Conservation (phyloP, 2,797 vertebrate genomes). For the Salarias fasciatus region DNA sequence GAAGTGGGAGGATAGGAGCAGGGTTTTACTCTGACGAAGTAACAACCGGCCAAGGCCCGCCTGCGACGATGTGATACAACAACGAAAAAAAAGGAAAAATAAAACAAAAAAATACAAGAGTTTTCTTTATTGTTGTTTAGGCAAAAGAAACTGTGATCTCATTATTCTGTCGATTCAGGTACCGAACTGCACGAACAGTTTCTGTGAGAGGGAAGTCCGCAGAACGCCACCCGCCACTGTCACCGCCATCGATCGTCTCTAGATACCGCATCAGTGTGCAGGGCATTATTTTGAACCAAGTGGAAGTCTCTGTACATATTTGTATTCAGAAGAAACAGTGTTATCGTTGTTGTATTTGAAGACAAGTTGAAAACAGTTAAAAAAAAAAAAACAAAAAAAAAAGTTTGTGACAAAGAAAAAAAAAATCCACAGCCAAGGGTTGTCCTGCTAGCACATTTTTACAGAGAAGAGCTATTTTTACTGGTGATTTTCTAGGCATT, state of each 20-base stretch:
- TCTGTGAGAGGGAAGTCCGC: slow-evolving; percentile 68
- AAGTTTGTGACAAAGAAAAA: slow-evolving; percentile 75
- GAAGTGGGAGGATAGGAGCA: slow-evolving; percentile 7
- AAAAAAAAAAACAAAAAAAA: slow-evolving; percentile 31
- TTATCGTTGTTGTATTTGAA: slow-evolving; percentile 84
- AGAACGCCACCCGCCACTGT: slow-evolving; percentile 33
- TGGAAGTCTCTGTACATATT: slow-evolving; percentile 85
- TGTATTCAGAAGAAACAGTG: slow-evolving; percentile 83
- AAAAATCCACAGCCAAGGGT: slow-evolving; percentile 79
- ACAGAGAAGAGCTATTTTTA: slow-evolving; percentile 89
- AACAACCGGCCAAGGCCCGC: no score
- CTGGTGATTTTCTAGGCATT: slow-evolving; percentile 85
- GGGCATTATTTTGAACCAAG: slow-evolving; percentile 84
- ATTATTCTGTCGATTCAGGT: slow-evolving; percentile 81
- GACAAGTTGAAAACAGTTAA: slow-evolving; percentile 67
- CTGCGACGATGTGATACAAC: slow-evolving; percentile 9
- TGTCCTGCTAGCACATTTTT: slow-evolving; percentile 86
- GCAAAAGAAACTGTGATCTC: slow-evolving; percentile 82
- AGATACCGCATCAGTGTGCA: slow-evolving; percentile 79
- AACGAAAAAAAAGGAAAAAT: slow-evolving; percentile 10
- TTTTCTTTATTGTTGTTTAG: slow-evolving; percentile 34
- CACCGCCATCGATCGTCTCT: slow-evolving; percentile 45
- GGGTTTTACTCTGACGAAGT: slow-evolving; percentile 6
- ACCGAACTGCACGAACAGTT: slow-evolving; percentile 76
- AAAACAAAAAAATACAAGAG: slow-evolving; percentile 32